Base-by-base conservation (phyloP, 2,888 invertebrate genomes). In the Glaucopsyche alexis region DNA sequence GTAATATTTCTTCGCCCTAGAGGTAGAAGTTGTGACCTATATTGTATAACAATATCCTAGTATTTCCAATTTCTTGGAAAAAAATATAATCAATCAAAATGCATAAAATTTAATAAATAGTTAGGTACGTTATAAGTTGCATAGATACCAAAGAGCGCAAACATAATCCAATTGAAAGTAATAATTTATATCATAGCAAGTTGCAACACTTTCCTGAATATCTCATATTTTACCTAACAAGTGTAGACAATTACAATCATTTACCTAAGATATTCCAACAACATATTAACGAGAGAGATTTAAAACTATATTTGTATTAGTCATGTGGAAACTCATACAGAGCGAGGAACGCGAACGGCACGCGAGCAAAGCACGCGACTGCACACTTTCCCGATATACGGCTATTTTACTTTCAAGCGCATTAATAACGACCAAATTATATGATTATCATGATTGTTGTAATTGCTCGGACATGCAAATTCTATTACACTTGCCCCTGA, bases 331-430 rank as follows among this genome's bases (percentile, higher is more conserved):
- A 90, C 85, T 87, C 79, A 77, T 74, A 79, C 79, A 79, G 77
- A 29, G 29, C 29, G 77, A 81, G 78, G 82, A 76, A 83, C 84
- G 84, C 78, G 82, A 76, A 83, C 84, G 84, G 81, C 74, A 78
- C 74, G 76, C 80, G 78, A 78, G 80, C 78, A 79, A 78, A 84
- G 86, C 86, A 82, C 86, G 77, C 82, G 76, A 80, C 79, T 78
- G 77, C 82, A 84, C 90, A 91, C 92, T 92, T 91, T 91, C 90
- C 89, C 87, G 80, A 77, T 78, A 83, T 79, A 73, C 78, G 29
- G 80, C 79, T 87, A 87, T 91, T 91, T 93, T 92, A 93, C 92
- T 93, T 93, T 93, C 92, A 86, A 90, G 89, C 89, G 91, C 91
- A 88, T 83, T 85, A 76, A 73, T 76, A 75, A 73, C 71, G 73